Percentiles rank a stretch among this genome's conserved stretches.
phyloP scores from a whole-genome alignment of 2,113 vertebrate species.

The Takifugu flavidus region DNA sequence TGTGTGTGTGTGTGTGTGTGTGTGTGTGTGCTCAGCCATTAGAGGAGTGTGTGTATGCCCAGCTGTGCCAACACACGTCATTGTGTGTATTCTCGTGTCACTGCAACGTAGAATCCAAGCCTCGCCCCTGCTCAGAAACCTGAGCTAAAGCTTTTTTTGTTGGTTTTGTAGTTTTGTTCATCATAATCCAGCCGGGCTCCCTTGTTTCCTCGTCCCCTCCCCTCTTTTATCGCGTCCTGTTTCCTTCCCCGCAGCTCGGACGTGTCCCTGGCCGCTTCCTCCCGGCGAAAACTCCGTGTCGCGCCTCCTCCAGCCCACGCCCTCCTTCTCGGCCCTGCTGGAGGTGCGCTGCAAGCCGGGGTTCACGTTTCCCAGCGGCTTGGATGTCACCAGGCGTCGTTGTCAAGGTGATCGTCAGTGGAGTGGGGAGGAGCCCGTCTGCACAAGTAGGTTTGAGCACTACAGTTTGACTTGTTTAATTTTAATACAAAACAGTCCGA shows the following conservation, averaged over 20 bases:
- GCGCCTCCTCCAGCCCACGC: constrained; percentile 70
- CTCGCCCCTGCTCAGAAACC: constrained; percentile 4
- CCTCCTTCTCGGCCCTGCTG: constrained; percentile 74
- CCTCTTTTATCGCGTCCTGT: constrained; percentile 2
- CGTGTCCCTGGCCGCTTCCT: constrained; percentile 80
- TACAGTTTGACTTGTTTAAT: no score
- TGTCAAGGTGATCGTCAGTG: constrained; percentile 83
- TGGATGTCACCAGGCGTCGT: constrained; percentile 70
- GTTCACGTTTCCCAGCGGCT: constrained; percentile 65
- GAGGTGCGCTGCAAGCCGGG: constrained; percentile 75
- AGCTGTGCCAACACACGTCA: constrained; percentile 43
- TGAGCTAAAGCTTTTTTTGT: no score
- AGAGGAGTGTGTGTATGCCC: constrained; percentile 16
- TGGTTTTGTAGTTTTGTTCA: no score
- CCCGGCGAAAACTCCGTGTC: constrained; percentile 37
- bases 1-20: constrained; percentile 36
- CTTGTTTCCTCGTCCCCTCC: neutral
- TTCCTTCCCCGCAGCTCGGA: constrained; percentile 63
- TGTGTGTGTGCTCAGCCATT: constrained; percentile 27
- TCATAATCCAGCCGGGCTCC: neutral
- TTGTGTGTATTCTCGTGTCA: constrained; percentile 12
- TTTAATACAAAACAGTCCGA: no score
- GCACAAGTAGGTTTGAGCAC: constrained; percentile 68
- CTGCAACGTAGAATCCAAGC: constrained; percentile 29
- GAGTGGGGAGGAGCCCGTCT: constrained; percentile 76